These are phyloP conservation scores for Brachynemurus nebulosus DNA, from an alignment of 2,888 invertebrate species.

Conservation along the genomic window DNA sequence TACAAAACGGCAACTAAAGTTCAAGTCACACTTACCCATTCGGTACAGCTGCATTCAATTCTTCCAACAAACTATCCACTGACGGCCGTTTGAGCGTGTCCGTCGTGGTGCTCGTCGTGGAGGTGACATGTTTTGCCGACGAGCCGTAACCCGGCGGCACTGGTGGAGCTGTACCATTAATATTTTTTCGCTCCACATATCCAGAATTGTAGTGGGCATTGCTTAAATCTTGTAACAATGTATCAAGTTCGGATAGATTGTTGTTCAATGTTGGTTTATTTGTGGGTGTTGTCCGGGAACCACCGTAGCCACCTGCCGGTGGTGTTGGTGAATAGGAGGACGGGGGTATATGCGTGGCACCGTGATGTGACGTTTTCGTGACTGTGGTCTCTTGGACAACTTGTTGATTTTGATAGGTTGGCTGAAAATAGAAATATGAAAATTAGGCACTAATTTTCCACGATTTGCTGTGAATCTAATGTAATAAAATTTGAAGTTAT, in stretches of 20 bases:
- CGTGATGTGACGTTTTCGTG: conserved; percentile 12
- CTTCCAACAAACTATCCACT: conserved; percentile 80
- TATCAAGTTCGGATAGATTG: conserved; percentile 83
- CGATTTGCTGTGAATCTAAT: no score
- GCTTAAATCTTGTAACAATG: conserved; percentile 81
- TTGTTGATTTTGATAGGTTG: conserved; percentile 48
- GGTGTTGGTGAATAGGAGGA: neutral
- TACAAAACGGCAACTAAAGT: no score
- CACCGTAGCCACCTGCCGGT: conserved; percentile 19
- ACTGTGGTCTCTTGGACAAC: conserved; percentile 34
- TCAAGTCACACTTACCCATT: conserved; percentile 63
- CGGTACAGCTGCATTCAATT: conserved; percentile 62
- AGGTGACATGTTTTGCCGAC: neutral
- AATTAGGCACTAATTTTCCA: no score
- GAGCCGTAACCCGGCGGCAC: conserved; percentile 5
- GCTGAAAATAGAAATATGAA: conserved; percentile 31
- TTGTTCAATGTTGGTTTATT: conserved; percentile 43
- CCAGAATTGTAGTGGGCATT: conserved; percentile 47
- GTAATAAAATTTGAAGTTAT: no score
- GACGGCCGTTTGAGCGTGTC: conserved; percentile 46
- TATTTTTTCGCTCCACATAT: neutral
- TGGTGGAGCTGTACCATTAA: conserved; percentile 5
- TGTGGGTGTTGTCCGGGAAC: conserved; percentile 24
- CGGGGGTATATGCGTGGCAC: conserved; percentile 1
- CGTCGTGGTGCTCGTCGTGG: neutral